Base-by-base conservation (phyloP, 2,797 vertebrate species). In the Sebastes variabilis region DNA sequence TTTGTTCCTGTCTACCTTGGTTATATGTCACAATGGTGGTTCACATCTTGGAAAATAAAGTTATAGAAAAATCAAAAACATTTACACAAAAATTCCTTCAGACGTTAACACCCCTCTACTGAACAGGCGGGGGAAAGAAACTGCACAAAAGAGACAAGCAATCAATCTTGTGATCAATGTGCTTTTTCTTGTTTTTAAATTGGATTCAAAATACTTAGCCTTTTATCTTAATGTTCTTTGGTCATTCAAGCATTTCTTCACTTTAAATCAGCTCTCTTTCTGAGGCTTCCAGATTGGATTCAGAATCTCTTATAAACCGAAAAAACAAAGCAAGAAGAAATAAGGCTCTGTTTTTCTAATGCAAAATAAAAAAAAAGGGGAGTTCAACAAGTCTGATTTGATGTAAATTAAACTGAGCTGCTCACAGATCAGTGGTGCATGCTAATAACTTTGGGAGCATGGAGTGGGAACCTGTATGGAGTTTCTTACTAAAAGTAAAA, bases 381-480 rank as follows among this genome's bases (percentile, higher is more conserved):
- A 66, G 64, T 76, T 83, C 42, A 66, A 75, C 67, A 77, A 71
- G 72, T 72, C 62, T 38, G 60, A 78, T 77, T 77, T 78, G 60
- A 84, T 80, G 76, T 64, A 75, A 85, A 87, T 85, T 54, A 77
- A 83, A 81, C 18, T 65, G 6, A 82, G 68, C 74, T 9, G 29
- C 27, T 66, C 58, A 38, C 38, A 79, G 59, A 83, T 72, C 74
- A 75, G 60, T 27, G 78, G 22, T 36, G 80, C 80, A 64, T 65
- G 59, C 58, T 65, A 74, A 81, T 79, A 73, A 8, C 27, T 25
- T 58, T 54, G 49, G 49, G 9, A 12, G 25, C 54, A 34, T 30
- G n/a, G 36, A 72, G 71, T 36, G 24, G 20, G n/a, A 79, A 79
- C 67, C 56, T 80, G 55, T 32, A 18, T 52, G 22, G 67, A 80